Evolutionary conservation across 2,888 invertebrate genomes (phyloP).

Genomic region (Cyrtodaria siliqua): DNA sequence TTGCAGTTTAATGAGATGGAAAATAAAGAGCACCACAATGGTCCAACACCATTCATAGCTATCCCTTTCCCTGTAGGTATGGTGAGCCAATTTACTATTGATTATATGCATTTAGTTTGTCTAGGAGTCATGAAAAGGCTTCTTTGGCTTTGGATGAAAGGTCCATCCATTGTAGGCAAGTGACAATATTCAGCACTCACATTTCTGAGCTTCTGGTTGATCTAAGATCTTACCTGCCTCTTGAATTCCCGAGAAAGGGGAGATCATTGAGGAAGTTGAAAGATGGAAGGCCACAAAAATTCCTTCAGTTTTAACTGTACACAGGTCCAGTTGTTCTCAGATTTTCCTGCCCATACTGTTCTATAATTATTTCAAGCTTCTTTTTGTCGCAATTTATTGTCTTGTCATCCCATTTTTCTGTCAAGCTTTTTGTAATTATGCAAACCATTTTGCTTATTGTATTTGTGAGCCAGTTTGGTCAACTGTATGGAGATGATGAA

Average conservation of each 20-base stretch:
- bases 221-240: conserved; percentile 35
- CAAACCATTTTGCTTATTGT: conserved; percentile 25
- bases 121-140: conserved; percentile 73
- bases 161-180: conserved; percentile 25
- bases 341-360: conserved; percentile 19
- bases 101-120: conserved; percentile 81
- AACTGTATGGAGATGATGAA: conserved; percentile 79
- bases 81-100: conserved; percentile 73
- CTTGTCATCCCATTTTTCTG: conserved; percentile 41
- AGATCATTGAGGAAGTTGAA: conserved; percentile 70
- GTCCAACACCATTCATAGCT: conserved; percentile 48
- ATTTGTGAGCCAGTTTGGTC: conserved; percentile 57
- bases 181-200: too few relatives aligned
- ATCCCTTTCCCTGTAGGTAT: conserved; percentile 61
- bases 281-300: conserved; percentile 76
- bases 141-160: conserved; percentile 66
- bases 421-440: conserved; percentile 48
- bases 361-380: conserved; percentile 48
- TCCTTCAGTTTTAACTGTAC: conserved; percentile 74
- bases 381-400: conserved; percentile 61
- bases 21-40: conserved; percentile 68
- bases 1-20: conserved; percentile 60
- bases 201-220: too few relatives aligned
- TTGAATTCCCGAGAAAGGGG: conserved; percentile 76
- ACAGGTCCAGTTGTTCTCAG: conserved; percentile 68